These are phyloP conservation scores for Microcebus lehilahytsara DNA, from an alignment of 2,113 vertebrate species.

Conservation along the genomic window DNA sequence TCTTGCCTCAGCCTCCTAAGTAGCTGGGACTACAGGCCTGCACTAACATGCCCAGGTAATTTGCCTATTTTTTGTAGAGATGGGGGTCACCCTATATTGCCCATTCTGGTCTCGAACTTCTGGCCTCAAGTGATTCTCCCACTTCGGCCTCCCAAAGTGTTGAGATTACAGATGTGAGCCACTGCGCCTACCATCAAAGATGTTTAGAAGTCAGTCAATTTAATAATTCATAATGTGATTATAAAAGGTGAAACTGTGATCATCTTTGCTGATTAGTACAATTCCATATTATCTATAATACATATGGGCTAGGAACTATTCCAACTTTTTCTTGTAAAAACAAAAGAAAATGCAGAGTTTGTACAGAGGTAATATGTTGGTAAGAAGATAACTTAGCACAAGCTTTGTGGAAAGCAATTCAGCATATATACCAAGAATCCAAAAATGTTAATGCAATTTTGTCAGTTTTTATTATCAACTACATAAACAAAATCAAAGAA, in stretches of 20 bases:
- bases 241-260: background rate
- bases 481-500: background rate
- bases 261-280: background rate
- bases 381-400: background rate
- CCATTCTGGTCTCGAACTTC: too few relatives aligned
- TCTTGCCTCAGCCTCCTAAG: too few relatives aligned
- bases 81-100: too few relatives aligned
- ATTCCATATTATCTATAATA: background rate
- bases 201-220: background rate
- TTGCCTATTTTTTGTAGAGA: too few relatives aligned
- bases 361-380: background rate
- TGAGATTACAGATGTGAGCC: too few relatives aligned
- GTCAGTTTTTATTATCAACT: background rate
- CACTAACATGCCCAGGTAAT: too few relatives aligned
- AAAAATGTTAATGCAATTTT: background rate
- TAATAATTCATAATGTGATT: background rate
- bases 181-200: background rate
- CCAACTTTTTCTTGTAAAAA: background rate
- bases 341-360: background rate
- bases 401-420: conserved; percentile 12
- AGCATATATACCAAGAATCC: background rate
- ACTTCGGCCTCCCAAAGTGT: too few relatives aligned
- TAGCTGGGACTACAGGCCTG: too few relatives aligned
- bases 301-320: background rate
- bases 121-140: too few relatives aligned